Base-by-base conservation (phyloP, 2,113 vertebrate species). In the Syngnathus scovelli region DNA sequence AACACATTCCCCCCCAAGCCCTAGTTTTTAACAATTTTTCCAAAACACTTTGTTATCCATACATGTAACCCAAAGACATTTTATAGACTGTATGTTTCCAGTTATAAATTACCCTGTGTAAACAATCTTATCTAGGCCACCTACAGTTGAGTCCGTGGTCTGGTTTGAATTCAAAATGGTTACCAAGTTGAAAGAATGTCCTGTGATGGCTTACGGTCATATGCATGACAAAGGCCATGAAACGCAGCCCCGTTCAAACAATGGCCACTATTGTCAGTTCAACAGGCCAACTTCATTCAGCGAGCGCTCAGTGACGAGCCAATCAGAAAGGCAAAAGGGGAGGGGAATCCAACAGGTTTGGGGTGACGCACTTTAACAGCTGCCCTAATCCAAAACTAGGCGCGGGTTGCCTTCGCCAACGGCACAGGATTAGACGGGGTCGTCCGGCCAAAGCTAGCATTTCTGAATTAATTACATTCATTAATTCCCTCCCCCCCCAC, bases 161-260 rank as follows among this genome's bases (percentile, higher is more conserved):
- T 38, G 5, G 21, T 44, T 44, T 13, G 41, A 6, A 44, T 62
- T 52, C 36, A 36, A 56, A 41, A 67, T 23, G 36, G 64, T 76
- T 73, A 71, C 80, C 67, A 69, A 78, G 78, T 56, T 76, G 61
- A 41, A 83, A 80, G 77, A 76, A 80, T 77, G 68, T 46, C 63
- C 78, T 51, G 27, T 70, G 36, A 84, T 72, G 82, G 82, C 79
- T 85, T 67, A 56, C 16, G 9, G 44, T 62, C 72, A 86, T 88
- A 86, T 88, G 84, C 87, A 88, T 87, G 70, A 87, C 86, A 87
- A 90, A 86, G 86, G 64, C 66, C 64, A 56, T 79, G 79, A 81
- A 87, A 84, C 68, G 61, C 62, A 70, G 54, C 77, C 79, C 67
- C 64, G 79, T 64, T 76, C 78, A 79, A 66, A 90, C 90, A 90